Base-by-base conservation (phyloP, 1,140 invertebrate genomes). In the Lepidostoma basale region DNA sequence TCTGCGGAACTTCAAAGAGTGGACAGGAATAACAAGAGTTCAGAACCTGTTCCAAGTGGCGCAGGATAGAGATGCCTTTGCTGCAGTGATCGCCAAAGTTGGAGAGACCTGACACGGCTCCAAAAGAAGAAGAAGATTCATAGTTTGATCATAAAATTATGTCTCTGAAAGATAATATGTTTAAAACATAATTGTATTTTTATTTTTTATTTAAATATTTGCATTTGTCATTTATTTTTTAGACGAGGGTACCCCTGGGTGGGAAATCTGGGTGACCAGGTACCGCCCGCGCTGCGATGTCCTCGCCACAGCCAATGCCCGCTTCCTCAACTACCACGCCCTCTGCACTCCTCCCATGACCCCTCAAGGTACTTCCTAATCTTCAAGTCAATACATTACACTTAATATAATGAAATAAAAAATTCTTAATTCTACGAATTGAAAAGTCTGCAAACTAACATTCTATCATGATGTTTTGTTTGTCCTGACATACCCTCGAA, bases 251-350 rank as follows among this genome's bases (percentile, higher is more conserved):
- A 25, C 59, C 9, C 30, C 63, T 10, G 71, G 71, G 16, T 73
- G 71, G 71, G 71, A 73, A 42, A 30, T 73, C 12, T 73, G 71
- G 71, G 36, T 73, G 14, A 56, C 67, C 12, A 33, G 71, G 6
- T 59, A 25, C 20, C 44, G 40, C 16, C 67, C 71, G 4, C 63
- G 67, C 16, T 73, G 71, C 39, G 71, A 73, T 42, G 52, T 73
- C 14, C 25, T 73, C n/a, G 63, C 71, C 8, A 59, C 54, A 0
- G 71, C 63, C 23, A 64, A 67, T 25, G 58, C 58, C 16, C 64
- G 71, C 8, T 73, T 68, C 58, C 20, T 69, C 2, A 63, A 73
- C 44, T 73, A 73, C 44, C 71, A 73, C 33, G 63, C 64, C 5
- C 36, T 73, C 4, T 47, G 67, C 3, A 49, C 68, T 0, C 71